phyloP scores from a whole-genome alignment of 2,888 invertebrate genomes.

The Tridacna gigas region DNA sequence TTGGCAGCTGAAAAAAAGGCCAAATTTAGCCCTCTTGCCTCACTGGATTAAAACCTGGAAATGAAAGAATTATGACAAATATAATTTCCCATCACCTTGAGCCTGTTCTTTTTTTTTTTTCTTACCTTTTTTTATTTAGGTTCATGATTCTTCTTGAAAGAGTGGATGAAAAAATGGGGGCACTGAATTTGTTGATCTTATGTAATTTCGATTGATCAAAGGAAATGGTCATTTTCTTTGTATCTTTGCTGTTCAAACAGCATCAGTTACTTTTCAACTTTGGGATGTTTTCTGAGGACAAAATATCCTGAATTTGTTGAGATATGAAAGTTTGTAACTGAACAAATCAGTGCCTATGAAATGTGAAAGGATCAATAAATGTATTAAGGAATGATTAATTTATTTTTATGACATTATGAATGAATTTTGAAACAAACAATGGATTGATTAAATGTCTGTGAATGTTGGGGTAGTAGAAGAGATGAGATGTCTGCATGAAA shows the following conservation, averaged over 20 bases:
- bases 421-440: not conserved
- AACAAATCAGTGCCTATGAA: constrained; percentile 10
- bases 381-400: not conserved
- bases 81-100: not conserved
- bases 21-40: too few relatives aligned
- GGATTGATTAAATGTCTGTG: not conserved
- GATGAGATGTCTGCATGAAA: too few relatives aligned
- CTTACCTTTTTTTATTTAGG: not conserved
- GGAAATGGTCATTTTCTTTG: not conserved
- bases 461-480: not conserved
- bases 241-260: too few relatives aligned
- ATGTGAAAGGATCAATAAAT: not conserved
- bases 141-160: not conserved
- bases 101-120: not conserved
- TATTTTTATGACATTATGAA: not conserved
- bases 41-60: too few relatives aligned
- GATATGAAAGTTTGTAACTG: not conserved
- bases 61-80: not conserved
- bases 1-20: too few relatives aligned
- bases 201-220: not conserved
- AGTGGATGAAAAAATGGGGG: not conserved
- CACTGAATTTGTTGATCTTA: not conserved
- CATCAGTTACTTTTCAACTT: too few relatives aligned
- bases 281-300: too few relatives aligned
- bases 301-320: too few relatives aligned